Evolutionary conservation across 2,797 vertebrate species (phyloP).

Genomic region (Poecile montanus): DNA sequence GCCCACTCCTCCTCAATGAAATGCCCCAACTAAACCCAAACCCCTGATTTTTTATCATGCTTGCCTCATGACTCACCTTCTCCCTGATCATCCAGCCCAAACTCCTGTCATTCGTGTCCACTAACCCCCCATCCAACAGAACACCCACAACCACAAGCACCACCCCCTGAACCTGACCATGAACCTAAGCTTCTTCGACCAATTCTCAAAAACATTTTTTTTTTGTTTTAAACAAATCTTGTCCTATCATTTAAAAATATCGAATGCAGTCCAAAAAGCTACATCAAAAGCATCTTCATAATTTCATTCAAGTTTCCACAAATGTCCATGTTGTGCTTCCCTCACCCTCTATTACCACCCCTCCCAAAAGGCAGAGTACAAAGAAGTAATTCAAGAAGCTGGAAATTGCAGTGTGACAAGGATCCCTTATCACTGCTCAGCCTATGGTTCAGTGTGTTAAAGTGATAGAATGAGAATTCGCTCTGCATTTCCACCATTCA

Average conservation of each 20-base stretch:
- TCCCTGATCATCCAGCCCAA: too few relatives aligned
- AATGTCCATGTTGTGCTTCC: not conserved
- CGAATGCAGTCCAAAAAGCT: not conserved
- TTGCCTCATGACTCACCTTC: too few relatives aligned
- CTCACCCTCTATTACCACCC: not conserved
- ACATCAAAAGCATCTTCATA: not conserved
- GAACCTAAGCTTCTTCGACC: too few relatives aligned
- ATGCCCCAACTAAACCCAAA: too few relatives aligned
- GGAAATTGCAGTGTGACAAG: constrained; percentile 51
- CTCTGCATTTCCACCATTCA: constrained; percentile 9
- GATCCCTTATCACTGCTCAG: constrained; percentile 54
- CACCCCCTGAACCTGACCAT: too few relatives aligned
- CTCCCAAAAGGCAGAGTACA: not conserved
- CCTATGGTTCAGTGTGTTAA: constrained; percentile 13
- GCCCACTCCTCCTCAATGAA: too few relatives aligned
- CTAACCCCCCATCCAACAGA: too few relatives aligned
- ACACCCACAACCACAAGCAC: too few relatives aligned
- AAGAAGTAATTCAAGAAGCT: constrained; percentile 39
- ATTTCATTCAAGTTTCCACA: constrained; percentile 31
- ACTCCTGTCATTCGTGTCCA: too few relatives aligned
- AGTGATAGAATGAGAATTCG: constrained; percentile 60
- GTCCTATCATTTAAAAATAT: not conserved
- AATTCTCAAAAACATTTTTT: not conserved
- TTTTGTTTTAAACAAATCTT: constrained; percentile 32
- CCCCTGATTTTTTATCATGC: too few relatives aligned